These are phyloP conservation scores for Tetranychus cinnabarinus DNA, from an alignment of 1,140 invertebrate species.

Conservation along the genomic window DNA sequence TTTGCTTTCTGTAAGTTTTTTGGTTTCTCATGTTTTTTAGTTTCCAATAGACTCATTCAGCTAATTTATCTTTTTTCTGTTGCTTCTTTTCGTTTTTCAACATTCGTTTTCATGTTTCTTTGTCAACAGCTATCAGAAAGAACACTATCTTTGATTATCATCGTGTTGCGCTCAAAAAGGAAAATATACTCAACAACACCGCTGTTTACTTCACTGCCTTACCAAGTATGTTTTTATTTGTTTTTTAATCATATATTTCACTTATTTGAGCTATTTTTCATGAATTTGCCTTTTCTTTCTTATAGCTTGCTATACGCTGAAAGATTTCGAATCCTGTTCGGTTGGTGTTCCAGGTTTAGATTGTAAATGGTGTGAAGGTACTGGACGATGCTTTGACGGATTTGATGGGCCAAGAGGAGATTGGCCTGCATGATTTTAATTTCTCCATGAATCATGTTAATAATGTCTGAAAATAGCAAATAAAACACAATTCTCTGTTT, in stretches of 20 bases:
- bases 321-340: slow-evolving; percentile 37
- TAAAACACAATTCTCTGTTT: too few relatives aligned
- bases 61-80: neutral
- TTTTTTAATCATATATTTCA: too few relatives aligned
- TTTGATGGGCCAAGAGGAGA: slow-evolving; percentile 63
- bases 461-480: too few relatives aligned
- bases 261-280: too few relatives aligned
- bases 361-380: slow-evolving; percentile 61
- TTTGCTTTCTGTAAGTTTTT: slow-evolving; percentile 48
- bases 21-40: neutral
- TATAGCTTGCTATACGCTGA: slow-evolving; percentile 46
- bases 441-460: too few relatives aligned
- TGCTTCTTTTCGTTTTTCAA: neutral
- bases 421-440: too few relatives aligned
- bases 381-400: slow-evolving; percentile 64
- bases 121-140: slow-evolving; percentile 42
- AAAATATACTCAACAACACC: slow-evolving; percentile 52
- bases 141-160: slow-evolving; percentile 96
- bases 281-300: neutral
- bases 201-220: slow-evolving; percentile 22
- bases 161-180: slow-evolving; percentile 47
- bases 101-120: neutral
- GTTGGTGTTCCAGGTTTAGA: slow-evolving; percentile 20
- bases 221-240: slow-evolving; percentile 6
- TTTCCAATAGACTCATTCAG: neutral